Evolutionary conservation across 2,797 vertebrate species (phyloP).

Genomic region (Lacerta bilineata): DNA sequence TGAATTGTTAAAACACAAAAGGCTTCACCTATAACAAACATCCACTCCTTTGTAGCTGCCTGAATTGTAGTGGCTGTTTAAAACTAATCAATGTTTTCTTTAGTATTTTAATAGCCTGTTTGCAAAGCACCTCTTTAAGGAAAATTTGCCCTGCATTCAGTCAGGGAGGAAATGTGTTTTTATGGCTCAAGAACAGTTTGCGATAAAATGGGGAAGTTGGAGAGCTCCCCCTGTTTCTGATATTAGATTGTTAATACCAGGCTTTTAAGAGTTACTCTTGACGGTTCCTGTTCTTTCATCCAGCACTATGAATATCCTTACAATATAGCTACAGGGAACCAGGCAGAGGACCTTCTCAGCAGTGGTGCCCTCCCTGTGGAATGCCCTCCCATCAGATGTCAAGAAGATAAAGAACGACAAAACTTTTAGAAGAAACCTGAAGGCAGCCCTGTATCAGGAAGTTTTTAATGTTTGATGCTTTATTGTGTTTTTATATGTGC

Average conservation of each 20-base stretch:
- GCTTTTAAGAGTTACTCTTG: background rate
- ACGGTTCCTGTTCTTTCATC: too few species aligned
- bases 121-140: slow-evolving; percentile 71
- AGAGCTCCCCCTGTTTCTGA: background rate
- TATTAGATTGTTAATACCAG: background rate
- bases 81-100: slow-evolving; percentile 78
- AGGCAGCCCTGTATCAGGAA: too few species aligned
- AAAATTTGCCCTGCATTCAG: slow-evolving; percentile 54
- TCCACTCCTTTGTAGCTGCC: slow-evolving; percentile 63
- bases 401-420: too few species aligned
- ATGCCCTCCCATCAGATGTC: too few species aligned
- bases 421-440: too few species aligned
- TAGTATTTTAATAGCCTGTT: slow-evolving; percentile 76
- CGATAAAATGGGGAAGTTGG: slow-evolving; percentile 10
- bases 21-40: slow-evolving; percentile 63
- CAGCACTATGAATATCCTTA: too few species aligned
- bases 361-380: too few species aligned
- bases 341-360: too few species aligned
- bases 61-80: slow-evolving; percentile 75
- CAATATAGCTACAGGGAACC: background rate
- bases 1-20: slow-evolving; percentile 70
- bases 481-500: too few species aligned
- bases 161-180: slow-evolving; percentile 52
- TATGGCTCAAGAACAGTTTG: slow-evolving; percentile 38
- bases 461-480: too few species aligned